A percentile compares a stretch with the other conserved stretches of the same genome.
Conservation (phyloP, 2,888 invertebrate species). For the Drymonia ruficornis region DNA sequence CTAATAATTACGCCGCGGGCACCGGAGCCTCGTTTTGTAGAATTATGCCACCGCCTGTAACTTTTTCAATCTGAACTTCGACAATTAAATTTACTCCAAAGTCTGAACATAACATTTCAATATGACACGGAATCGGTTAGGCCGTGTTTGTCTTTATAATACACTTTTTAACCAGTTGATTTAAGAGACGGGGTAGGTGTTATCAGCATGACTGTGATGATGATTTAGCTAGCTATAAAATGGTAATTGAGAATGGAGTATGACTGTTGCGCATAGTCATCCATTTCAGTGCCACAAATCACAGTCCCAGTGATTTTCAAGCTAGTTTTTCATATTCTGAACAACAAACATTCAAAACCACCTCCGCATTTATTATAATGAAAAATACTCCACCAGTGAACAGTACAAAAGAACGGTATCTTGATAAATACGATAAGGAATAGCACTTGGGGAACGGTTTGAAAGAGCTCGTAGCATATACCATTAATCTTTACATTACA, state of each 20-base stretch:
- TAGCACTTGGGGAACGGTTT: slow-evolving; percentile 56
- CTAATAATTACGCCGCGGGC: slow-evolving; percentile 71
- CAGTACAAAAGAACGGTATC: slow-evolving; percentile 46
- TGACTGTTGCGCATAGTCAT: no score
- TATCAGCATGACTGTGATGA: no score
- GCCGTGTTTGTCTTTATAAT: slow-evolving; percentile 43
- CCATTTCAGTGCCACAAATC: no score
- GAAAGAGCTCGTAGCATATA: slow-evolving; percentile 63
- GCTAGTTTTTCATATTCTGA: background rate
- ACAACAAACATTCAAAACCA: slow-evolving; percentile 3
- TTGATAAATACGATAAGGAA: slow-evolving; percentile 65
- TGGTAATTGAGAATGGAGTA: no score
- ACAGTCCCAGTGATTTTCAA: background rate
- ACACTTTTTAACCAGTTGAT: background rate
- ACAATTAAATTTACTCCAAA: slow-evolving; percentile 79
- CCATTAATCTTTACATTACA: slow-evolving; percentile 83
- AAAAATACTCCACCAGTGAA: slow-evolving; percentile 27
- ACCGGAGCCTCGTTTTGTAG: slow-evolving; percentile 61
- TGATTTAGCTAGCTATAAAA: no score
- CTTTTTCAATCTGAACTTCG: slow-evolving; percentile 83
- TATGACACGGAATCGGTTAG: slow-evolving; percentile 64
- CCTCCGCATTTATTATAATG: slow-evolving; percentile 6
- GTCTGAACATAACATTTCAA: slow-evolving; percentile 76
- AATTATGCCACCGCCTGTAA: slow-evolving; percentile 76
- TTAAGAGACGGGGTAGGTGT: background rate